Evolutionary conservation across 1,140 invertebrate species (phyloP).

Genomic region (Hylyphantes graminicola): DNA sequence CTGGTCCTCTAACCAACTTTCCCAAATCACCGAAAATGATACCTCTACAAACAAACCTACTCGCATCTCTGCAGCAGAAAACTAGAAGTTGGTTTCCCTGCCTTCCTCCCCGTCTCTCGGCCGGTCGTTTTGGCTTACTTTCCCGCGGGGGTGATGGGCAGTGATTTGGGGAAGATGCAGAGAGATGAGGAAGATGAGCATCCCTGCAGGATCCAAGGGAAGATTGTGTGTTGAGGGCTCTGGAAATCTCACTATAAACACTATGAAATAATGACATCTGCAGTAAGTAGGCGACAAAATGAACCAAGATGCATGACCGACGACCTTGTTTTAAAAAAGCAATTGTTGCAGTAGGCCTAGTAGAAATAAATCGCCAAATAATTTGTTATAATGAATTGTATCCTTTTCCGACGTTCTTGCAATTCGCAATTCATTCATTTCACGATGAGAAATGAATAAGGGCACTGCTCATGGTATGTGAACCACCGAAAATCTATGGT

Average conservation of each 20-base stretch:
- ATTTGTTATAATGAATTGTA: conserved; percentile 22
- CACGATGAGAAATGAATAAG: conserved; percentile 35
- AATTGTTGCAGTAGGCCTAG: conserved; percentile 50
- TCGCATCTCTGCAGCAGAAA: conserved; percentile 6
- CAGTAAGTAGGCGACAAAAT: conserved; percentile 50
- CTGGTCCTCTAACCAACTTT: too few relatives aligned
- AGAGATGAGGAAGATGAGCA: conserved; percentile 47
- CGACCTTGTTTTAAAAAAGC: conserved; percentile 22
- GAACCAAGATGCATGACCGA: conserved; percentile 14
- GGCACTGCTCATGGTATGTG: conserved; percentile 39
- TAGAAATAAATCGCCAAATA: conserved; percentile 46
- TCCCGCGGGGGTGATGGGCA: conserved; percentile 39
- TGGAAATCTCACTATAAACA: conserved; percentile 46
- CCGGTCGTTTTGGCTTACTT: conserved; percentile 55
- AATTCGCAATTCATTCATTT: conserved; percentile 13
- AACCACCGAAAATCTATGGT: conserved; percentile 5
- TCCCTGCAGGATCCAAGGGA: conserved; percentile 42
- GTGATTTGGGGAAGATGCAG: conserved; percentile 41
- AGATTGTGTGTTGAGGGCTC: conserved; percentile 40
- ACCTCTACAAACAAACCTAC: too few relatives aligned
- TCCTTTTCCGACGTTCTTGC: conserved; percentile 11
- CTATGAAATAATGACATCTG: conserved; percentile 62
- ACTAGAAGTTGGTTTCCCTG: conserved; percentile 50
- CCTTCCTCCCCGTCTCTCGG: conserved; percentile 37
- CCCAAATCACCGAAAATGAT: too few relatives aligned